These are phyloP conservation scores for Pangasius sanitwongsei DNA, from an alignment of 2,797 vertebrate species.

Conservation along the genomic window DNA sequence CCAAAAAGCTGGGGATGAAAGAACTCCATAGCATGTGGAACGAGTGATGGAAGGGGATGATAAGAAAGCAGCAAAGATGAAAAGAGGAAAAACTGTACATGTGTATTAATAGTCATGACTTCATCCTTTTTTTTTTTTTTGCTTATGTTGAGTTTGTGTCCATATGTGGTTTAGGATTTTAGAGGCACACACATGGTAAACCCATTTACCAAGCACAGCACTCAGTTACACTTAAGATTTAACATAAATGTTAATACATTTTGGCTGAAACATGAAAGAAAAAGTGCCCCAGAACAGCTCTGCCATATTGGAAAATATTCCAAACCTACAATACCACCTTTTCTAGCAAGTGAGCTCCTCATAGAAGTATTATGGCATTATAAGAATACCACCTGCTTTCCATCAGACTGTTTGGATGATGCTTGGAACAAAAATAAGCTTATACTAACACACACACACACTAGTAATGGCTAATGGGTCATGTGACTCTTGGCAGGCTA, in stretches of 20 bases:
- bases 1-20: slow-evolving; percentile 33
- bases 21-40: slow-evolving; percentile 18
- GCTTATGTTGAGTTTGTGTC: slow-evolving; percentile 46
- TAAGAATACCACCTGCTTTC: slow-evolving; percentile 29
- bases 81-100: slow-evolving; percentile 52
- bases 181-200: neutral
- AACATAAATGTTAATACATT: slow-evolving; percentile 23
- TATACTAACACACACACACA: neutral
- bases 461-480: neutral
- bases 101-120: slow-evolving; percentile 61
- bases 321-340: slow-evolving; percentile 4
- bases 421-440: slow-evolving; percentile 18
- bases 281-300: neutral
- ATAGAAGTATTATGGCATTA: neutral
- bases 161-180: slow-evolving; percentile 17
- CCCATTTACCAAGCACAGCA: slow-evolving; percentile 11
- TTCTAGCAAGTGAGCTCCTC: neutral
- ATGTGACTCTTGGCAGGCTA: neutral
- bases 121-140: slow-evolving; percentile 58
- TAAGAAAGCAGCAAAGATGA: slow-evolving; percentile 44
- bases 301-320: slow-evolving; percentile 32
- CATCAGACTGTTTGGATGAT: slow-evolving; percentile 30
- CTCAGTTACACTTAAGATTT: slow-evolving; percentile 21
- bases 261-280: slow-evolving; percentile 18
- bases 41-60: slow-evolving; percentile 49